These are phyloP conservation scores for Archocentrus centrarchus DNA, from an alignment of 2,113 vertebrate species.

Conservation along the genomic window DNA sequence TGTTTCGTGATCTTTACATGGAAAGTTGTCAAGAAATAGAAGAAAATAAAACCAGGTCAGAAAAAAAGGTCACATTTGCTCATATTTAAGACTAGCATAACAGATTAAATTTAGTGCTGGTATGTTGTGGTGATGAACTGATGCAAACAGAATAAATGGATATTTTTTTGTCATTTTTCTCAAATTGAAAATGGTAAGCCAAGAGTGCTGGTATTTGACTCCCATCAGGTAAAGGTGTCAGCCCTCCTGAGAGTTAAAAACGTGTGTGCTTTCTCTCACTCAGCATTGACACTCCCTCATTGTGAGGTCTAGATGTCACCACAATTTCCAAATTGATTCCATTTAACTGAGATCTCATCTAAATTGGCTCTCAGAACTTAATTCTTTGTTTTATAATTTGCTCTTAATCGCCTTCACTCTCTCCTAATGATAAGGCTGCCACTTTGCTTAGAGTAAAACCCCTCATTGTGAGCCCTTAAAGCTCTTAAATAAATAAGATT, in stretches of 20 bases:
- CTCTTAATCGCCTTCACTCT: conserved; percentile 54
- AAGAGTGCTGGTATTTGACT: background rate
- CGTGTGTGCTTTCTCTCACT: background rate
- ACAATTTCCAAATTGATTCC: conserved; percentile 52
- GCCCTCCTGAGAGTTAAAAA: background rate
- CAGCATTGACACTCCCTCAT: background rate
- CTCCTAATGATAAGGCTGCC: conserved; percentile 59
- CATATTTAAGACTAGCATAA: background rate
- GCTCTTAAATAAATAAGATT: conserved; percentile 77
- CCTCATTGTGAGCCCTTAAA: conserved; percentile 64
- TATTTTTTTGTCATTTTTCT: background rate
- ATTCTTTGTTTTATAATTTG: conserved; percentile 74
- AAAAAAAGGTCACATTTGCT: no score
- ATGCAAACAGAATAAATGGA: background rate
- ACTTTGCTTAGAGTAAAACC: conserved; percentile 53
- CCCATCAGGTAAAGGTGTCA: background rate
- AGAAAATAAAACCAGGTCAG: no score
- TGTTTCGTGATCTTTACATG: no score
- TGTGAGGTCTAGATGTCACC: conserved; percentile 43
- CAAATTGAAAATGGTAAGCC: background rate
- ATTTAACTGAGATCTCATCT: conserved; percentile 65
- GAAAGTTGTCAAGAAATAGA: no score
- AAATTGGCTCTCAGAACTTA: conserved; percentile 53
- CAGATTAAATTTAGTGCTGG: background rate
- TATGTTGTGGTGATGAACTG: background rate